These are phyloP conservation scores for Ochlodes sylvanus DNA, from an alignment of 2,888 invertebrate species.

Conservation along the genomic window DNA sequence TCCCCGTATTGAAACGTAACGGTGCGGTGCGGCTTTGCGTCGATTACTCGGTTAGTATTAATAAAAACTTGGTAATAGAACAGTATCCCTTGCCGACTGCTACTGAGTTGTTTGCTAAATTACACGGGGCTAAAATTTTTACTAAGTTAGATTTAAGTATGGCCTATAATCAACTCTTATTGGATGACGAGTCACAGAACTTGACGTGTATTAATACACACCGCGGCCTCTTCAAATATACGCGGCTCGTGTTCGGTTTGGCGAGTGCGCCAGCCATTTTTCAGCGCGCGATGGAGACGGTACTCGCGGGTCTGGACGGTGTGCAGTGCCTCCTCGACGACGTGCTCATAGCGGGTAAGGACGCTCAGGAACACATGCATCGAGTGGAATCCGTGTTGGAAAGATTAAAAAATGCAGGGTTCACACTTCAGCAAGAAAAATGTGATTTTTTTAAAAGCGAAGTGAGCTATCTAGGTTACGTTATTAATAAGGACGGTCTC, in stretches of 20 bases:
- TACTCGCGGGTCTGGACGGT: conserved; percentile 41
- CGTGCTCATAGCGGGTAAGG: conserved; percentile 35
- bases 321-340: conserved; percentile 41
- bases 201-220: conserved; percentile 40
- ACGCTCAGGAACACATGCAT: conserved; percentile 29
- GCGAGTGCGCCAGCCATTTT: conserved; percentile 44
- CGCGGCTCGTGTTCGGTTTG: conserved; percentile 41
- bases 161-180: conserved; percentile 41
- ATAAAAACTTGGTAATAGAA: conserved; percentile 44
- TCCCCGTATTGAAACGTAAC: conserved; percentile 42
- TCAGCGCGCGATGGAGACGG: conserved; percentile 42
- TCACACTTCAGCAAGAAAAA: conserved; percentile 40
- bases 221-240: conserved; percentile 37
- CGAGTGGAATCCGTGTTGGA: conserved; percentile 38
- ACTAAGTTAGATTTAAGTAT: conserved; percentile 41
- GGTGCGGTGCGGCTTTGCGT: conserved; percentile 42
- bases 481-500: conserved; percentile 14
- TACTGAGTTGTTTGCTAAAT: conserved; percentile 42
- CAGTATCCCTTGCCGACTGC: conserved; percentile 45
- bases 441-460: conserved; percentile 43
- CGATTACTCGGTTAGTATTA: conserved; percentile 43
- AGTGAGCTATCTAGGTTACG: conserved; percentile 39
- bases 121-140: conserved; percentile 42
- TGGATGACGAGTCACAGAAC: conserved; percentile 39
- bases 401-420: conserved; percentile 40